These are phyloP conservation scores for human (Homo sapiens) DNA, from an alignment of 2,113 vertebrate genomes.

Conservation along the genomic window DNA sequence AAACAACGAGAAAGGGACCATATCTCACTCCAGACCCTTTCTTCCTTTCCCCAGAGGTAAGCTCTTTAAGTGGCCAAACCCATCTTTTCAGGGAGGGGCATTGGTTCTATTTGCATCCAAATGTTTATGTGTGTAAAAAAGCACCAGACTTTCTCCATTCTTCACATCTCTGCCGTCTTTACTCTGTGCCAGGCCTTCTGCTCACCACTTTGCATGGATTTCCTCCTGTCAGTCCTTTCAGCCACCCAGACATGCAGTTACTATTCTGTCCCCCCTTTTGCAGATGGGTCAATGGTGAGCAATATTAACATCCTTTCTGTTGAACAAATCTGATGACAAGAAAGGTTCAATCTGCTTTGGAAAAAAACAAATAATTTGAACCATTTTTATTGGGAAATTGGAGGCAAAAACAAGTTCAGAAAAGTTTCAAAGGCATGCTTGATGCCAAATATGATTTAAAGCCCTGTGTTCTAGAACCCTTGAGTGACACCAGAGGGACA, in stretches of 20 bases:
- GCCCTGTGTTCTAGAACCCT: background rate
- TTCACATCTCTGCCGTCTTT: background rate
- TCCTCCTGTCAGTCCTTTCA: background rate
- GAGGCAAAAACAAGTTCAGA: background rate
- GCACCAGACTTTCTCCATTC: background rate
- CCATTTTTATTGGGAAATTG: background rate
- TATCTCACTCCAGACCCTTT: fast-evolving
- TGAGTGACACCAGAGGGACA: background rate
- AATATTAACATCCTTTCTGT: too few species aligned
- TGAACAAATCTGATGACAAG: background rate
- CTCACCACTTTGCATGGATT: fast-evolving
- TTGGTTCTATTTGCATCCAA: background rate
- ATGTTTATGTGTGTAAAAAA: background rate
- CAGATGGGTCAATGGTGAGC: fast-evolving
- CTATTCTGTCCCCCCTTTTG: too few species aligned
- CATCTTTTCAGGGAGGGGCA: background rate
- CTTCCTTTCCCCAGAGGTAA: background rate
- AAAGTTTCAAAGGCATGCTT: background rate
- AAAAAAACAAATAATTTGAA: background rate
- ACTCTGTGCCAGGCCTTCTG: background rate
- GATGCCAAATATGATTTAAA: background rate
- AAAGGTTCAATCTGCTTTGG: background rate
- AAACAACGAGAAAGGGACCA: fast-evolving
- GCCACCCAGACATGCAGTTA: fast-evolving
- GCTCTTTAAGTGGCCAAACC: background rate